Evolutionary conservation across 92 coral and sea anemone genomes (phyloP), one percentile per base, ranked within the genome.

Genomic region (Paragorgia papillata): DNA sequence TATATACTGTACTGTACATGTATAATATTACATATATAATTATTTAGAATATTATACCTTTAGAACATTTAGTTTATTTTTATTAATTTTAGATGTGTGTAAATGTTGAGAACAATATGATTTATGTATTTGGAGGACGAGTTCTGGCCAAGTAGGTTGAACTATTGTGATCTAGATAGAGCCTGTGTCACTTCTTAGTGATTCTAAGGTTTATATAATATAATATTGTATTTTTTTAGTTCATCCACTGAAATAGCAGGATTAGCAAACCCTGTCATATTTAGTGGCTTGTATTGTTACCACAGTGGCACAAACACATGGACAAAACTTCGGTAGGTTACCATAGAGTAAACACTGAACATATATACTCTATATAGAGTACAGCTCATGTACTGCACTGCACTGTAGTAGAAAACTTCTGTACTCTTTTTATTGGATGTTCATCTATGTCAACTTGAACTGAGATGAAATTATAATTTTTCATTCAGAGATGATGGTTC

Each of bases 91-190:
- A 93, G 97, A 90, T 93, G 69, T 93, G 97, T 50, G 89, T 93
- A 65, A 96, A 93, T 61, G 84, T 84, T 9, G 92, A 88, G 19
- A 93, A 84, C 56, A 90, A 90, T 55, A 90, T 87, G 35, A 90
- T 90, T 34, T 88, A 85, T 54, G 84, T 93, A 30, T 93, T 93
- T 88, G 97, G 97, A 27, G 97, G 97, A 14, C 97, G 97, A 68
- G 89, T 93, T 15, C 73, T 93, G 29, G 81, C 90, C 41, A 91
- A 90, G 97, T 91, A 59, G 8, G 58, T 18, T 57, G 20, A 61
- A n/a, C 32, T 10, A 26, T 12, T 9, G 50, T 51, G 43, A 37
- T 10, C 10, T 37, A 37, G 6, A 37, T 4, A 4, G 43, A 37
- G 10, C n/a, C n/a, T 37, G 43, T 37, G 43, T 37, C 43, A 37